These are phyloP conservation scores for Diploptera punctata DNA, from an alignment of 2,888 invertebrate genomes.

Conservation along the genomic window DNA sequence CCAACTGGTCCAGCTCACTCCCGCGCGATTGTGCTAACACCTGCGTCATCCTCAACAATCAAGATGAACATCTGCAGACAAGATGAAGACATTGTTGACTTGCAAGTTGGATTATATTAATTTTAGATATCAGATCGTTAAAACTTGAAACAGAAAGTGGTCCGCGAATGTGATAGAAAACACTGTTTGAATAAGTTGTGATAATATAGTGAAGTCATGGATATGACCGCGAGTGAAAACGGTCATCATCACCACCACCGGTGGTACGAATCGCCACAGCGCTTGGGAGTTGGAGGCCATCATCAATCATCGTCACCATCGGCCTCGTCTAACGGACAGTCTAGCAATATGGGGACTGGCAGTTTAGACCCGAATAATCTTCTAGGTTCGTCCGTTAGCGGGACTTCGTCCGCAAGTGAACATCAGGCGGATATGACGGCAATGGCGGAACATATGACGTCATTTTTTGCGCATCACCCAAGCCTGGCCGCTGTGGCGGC, in stretches of 20 bases:
- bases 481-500: slow-evolving; percentile 57
- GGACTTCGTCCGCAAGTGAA: neutral
- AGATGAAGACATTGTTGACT: neutral
- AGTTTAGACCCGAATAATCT: slow-evolving; percentile 25
- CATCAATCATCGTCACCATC: slow-evolving; percentile 32
- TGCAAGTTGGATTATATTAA: no score
- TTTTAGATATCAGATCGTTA: no score
- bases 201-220: slow-evolving; percentile 56
- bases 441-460: slow-evolving; percentile 58
- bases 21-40: neutral
- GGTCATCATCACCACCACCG: slow-evolving; percentile 50
- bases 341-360: slow-evolving; percentile 13
- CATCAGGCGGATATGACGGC: slow-evolving; percentile 50
- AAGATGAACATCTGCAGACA: slow-evolving; percentile 6
- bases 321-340: neutral
- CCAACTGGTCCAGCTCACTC: neutral
- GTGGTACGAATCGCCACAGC: slow-evolving; percentile 59
- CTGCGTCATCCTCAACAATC: neutral
- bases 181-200: no score
- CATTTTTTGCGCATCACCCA: slow-evolving; percentile 51
- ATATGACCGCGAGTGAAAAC: slow-evolving; percentile 56
- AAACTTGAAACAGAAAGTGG: neutral
- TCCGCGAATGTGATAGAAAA: neutral
- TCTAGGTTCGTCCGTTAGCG: slow-evolving; percentile 20
- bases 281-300: slow-evolving; percentile 47